These are phyloP conservation scores for Andrena flavipes DNA, from an alignment of 2,888 invertebrate species.

Conservation along the genomic window DNA sequence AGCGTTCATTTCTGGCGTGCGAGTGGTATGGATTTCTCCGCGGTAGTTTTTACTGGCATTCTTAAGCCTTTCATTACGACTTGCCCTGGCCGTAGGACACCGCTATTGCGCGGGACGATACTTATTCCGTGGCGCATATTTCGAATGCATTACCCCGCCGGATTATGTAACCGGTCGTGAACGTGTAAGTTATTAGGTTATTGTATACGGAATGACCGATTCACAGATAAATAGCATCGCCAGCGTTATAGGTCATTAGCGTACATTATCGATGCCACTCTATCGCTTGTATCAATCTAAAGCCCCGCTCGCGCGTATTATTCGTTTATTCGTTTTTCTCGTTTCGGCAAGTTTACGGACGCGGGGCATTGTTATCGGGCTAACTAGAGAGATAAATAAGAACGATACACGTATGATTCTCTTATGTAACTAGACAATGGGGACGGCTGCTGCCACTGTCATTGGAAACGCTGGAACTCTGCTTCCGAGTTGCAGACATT, in stretches of 20 bases:
- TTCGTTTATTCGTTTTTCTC: neutral
- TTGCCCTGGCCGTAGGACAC: neutral
- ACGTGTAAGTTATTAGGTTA: neutral
- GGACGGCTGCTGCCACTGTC: neutral
- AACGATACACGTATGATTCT: slow-evolving; percentile 4
- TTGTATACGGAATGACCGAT: slow-evolving; percentile 12
- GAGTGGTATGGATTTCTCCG: slow-evolving; percentile 1
- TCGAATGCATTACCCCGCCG: slow-evolving; percentile 15
- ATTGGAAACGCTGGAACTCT: neutral
- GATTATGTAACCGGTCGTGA: slow-evolving; percentile 14
- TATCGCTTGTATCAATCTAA: slow-evolving; percentile 4
- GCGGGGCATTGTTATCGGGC: neutral
- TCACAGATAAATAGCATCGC: slow-evolving; percentile 10
- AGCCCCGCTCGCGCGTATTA: neutral
- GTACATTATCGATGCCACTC: neutral
- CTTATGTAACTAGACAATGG: neutral
- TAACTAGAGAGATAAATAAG: slow-evolving; percentile 8
- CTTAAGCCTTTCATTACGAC: neutral
- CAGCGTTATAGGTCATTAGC: neutral
- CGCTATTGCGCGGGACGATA: neutral
- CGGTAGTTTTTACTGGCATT: neutral
- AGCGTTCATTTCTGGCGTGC: neutral
- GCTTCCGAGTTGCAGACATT: neutral
- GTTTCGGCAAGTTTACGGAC: neutral
- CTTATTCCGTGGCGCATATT: slow-evolving; percentile 1